Evolutionary conservation across 2,797 vertebrate genomes (phyloP).

Genomic region (Florisuga fusca): DNA sequence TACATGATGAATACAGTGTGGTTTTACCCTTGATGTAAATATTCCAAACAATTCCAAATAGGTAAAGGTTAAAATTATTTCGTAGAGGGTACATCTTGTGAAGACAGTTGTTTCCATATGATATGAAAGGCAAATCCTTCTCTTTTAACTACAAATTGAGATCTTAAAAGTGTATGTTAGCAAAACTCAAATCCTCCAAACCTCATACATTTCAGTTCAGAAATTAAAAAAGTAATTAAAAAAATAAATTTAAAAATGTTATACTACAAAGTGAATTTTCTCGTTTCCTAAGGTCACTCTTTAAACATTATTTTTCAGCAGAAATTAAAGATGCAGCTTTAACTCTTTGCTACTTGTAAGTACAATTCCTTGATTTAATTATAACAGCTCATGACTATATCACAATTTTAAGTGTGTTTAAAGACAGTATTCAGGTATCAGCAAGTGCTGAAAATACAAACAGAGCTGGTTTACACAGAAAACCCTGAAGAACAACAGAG

Average conservation of each 20-base stretch:
- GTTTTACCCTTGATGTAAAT: neutral
- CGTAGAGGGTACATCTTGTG: neutral
- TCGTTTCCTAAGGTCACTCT: neutral
- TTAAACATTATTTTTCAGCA: neutral
- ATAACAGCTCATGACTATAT: neutral
- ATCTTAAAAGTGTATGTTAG: neutral
- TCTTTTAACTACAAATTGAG: neutral
- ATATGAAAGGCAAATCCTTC: neutral
- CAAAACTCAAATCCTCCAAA: neutral
- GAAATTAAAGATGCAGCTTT: neutral
- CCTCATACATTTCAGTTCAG: neutral
- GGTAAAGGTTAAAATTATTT: neutral
- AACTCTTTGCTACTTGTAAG: neutral
- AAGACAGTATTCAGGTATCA: neutral
- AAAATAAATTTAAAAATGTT: neutral
- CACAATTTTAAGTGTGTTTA: neutral
- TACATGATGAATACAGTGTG: neutral
- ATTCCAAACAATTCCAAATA: neutral
- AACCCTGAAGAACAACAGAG: neutral
- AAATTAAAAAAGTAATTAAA: neutral
- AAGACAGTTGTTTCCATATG: neutral
- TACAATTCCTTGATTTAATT: neutral
- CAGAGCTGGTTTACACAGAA: neutral
- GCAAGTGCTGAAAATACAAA: neutral
- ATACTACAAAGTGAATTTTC: neutral